Evolutionary conservation across 2,888 invertebrate species (phyloP), one percentile per base, ranked within the genome.

Genomic region (Tenthredo amoena): DNA sequence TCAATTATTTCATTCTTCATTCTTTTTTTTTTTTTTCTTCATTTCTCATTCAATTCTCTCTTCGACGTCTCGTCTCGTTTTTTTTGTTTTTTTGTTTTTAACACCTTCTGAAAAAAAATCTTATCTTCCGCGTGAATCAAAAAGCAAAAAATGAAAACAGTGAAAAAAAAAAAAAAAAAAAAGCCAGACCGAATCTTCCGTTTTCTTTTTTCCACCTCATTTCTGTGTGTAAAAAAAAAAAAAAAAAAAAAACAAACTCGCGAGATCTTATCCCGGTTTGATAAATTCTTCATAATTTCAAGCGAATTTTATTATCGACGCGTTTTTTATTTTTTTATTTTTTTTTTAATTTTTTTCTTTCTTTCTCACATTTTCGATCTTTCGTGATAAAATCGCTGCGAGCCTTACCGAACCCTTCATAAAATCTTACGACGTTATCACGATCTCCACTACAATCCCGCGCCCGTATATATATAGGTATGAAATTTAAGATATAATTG

Each of bases 401-500:
- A 15, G 34, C n/a, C n/a, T n/a, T 55, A 55, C 55, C 55, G 31
- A 55, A 77, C 77, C 77, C 77, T 77, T 55, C 31, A 77, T 77
- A 77, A 77, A 77, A 77, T 77, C 18, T 18, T 50, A 74, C 74
- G 77, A 74, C 74, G 77, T 18, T 81, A 81, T 81, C 79, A 81
- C 62, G 77, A 77, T 62, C 79, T 21, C 37, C 79, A 40, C 40
- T 81, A 81, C 79, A 62, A 81, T 34, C 21, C 21, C 34, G 26
- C 12, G 47, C 3, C 47, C 47, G 47, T 15, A 3, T 12, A 47
- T 47, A 47, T 47, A 47, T n/a, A n/a, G n/a, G n/a, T 47, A 47
- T 12, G 15, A 47, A 47, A 47, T 47, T 47, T 2, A 18, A 26
- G n/a, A 26, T 12, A 21, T 12, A 58, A 34, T 26, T 26, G 37